Evolutionary conservation across 2,888 invertebrate genomes (phyloP).

Genomic region (Torymus aiolomorphi): DNA sequence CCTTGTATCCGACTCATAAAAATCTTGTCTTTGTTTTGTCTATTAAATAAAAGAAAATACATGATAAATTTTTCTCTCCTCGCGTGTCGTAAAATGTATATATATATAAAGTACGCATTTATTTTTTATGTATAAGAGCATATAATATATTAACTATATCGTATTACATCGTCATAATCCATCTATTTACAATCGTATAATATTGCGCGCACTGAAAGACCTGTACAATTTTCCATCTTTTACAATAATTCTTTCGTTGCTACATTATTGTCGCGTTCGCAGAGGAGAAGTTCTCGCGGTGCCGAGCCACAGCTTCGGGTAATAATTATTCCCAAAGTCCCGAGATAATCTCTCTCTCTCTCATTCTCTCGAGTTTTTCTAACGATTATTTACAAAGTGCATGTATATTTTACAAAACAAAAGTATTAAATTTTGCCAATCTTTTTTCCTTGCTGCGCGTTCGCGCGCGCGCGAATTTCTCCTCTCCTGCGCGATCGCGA

Average conservation of each 20-base stretch:
- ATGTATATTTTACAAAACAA: not conserved
- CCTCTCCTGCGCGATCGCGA: constrained; percentile 45
- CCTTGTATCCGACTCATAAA: constrained; percentile 41
- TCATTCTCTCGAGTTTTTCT: not conserved
- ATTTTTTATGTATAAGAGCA: constrained; percentile 1
- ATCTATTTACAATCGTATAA: constrained; percentile 59
- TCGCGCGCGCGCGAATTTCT: constrained; percentile 20
- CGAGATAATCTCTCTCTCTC: not conserved
- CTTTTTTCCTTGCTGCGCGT: not conserved
- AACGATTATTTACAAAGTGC: constrained; percentile 40
- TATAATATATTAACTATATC: constrained; percentile 60
- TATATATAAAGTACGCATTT: constrained; percentile 12
- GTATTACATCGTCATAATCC: constrained; percentile 49
- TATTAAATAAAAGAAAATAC: constrained; percentile 47
- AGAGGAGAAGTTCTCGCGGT: constrained; percentile 35
- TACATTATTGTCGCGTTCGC: constrained; percentile 20
- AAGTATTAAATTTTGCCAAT: not conserved
- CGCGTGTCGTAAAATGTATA: not conserved
- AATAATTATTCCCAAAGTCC: not conserved
- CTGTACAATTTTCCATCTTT: constrained; percentile 49
- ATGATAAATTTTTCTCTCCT: constrained; percentile 21
- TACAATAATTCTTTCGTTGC: constrained; percentile 2
- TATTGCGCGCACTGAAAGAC: constrained; percentile 58
- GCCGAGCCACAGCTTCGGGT: not conserved
- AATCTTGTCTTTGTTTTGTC: constrained; percentile 21